phyloP scores from a whole-genome alignment of 2,888 invertebrate genomes.

The Mystacides longicornis region DNA sequence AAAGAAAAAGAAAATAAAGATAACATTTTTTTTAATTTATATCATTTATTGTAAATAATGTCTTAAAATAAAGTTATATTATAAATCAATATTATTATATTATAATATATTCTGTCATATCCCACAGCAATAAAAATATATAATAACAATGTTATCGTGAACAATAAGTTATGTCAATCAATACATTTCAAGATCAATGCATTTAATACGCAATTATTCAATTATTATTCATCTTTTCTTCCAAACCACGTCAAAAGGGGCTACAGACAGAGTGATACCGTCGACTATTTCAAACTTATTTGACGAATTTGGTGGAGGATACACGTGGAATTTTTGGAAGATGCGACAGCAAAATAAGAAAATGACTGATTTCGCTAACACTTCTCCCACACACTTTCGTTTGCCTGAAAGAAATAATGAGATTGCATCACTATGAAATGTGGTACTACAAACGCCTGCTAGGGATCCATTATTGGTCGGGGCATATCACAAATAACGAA shows the following conservation, averaged over 20 bases:
- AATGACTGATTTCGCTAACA: conserved; percentile 52
- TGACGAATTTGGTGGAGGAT: conserved; percentile 21
- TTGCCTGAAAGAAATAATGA: conserved; percentile 47
- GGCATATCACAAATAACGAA: no score
- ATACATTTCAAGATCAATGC: no score
- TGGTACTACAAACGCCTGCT: no score
- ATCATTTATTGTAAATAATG: conserved; percentile 2
- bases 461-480: no score
- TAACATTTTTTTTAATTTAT: conserved; percentile 2
- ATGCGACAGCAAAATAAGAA: conserved; percentile 51
- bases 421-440: no score
- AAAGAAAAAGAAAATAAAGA: no score
- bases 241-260: conserved; percentile 29
- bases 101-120: no score
- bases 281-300: conserved; percentile 30
- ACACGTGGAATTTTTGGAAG: conserved; percentile 41
- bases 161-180: no score
- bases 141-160: no score
- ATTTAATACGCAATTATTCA: background rate
- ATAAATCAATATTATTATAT: no score
- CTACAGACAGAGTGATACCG: conserved; percentile 34
- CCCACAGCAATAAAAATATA: no score
- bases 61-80: background rate
- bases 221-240: conserved; percentile 3
- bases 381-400: conserved; percentile 57